Evolutionary conservation across 2,113 vertebrate genomes (phyloP).

Genomic region (Ramphastos sulfuratus): DNA sequence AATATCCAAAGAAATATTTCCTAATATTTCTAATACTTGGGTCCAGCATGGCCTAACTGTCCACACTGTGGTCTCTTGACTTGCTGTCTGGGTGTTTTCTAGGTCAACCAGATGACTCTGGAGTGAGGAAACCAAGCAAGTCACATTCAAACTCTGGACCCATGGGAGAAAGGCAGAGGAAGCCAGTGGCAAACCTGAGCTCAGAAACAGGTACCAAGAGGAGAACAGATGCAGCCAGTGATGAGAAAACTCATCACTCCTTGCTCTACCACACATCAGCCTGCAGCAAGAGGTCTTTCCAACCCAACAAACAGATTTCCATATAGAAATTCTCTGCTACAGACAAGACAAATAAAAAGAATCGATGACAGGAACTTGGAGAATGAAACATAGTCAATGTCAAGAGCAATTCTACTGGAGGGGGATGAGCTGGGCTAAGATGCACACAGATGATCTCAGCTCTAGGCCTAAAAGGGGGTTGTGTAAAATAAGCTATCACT

Average conservation of each 20-base stretch:
- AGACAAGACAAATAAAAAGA: background rate
- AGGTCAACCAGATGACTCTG: background rate
- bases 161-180: background rate
- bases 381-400: background rate
- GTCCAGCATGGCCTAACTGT: background rate
- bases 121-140: background rate
- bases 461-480: background rate
- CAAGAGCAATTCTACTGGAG: background rate
- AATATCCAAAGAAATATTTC: no score
- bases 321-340: no score
- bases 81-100: background rate
- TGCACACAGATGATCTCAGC: background rate
- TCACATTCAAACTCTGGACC: background rate
- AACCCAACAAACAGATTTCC: no score
- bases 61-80: background rate
- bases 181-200: background rate
- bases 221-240: background rate
- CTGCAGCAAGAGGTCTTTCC: background rate
- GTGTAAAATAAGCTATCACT: background rate
- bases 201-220: background rate
- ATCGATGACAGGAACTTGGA: background rate
- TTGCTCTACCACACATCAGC: background rate
- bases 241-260: background rate
- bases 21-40: no score
- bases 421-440: background rate